Conservation (phyloP, 1,140 invertebrate species). For the Aradophagus sp. region DNA sequence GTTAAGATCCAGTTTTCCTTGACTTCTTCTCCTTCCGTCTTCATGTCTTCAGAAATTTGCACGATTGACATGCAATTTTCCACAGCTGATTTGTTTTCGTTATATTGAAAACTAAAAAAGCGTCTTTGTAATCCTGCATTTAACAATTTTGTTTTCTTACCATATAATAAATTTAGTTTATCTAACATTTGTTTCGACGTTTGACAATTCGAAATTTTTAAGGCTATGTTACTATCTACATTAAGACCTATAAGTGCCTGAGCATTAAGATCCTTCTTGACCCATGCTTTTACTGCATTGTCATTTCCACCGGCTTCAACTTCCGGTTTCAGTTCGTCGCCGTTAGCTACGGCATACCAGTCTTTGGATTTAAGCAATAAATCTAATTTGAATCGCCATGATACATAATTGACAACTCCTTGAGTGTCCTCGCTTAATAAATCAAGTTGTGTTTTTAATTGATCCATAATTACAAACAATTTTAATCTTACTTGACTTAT, state of each 20-base stretch:
- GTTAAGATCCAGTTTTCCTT: slow-evolving; percentile 3
- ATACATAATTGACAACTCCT: slow-evolving; percentile 38
- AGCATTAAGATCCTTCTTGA: slow-evolving; percentile 16
- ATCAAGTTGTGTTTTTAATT: slow-evolving; percentile 33
- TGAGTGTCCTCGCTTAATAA: slow-evolving; percentile 19
- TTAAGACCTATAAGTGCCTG: slow-evolving; percentile 18
- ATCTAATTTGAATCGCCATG: slow-evolving; percentile 46
- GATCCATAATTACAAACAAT: slow-evolving; percentile 20
- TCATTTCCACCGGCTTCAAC: background rate
- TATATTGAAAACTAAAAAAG: slow-evolving; percentile 45
- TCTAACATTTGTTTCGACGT: slow-evolving; percentile 29
- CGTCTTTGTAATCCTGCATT: slow-evolving; percentile 22
- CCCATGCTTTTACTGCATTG: slow-evolving; percentile 1
- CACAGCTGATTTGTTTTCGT: slow-evolving; percentile 37
- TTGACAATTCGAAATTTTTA: slow-evolving; percentile 26
- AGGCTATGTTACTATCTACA: slow-evolving; percentile 13
- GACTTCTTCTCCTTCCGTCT: background rate
- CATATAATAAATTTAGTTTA: slow-evolving; percentile 43
- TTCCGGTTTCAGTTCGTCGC: slow-evolving; percentile 5
- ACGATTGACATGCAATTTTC: slow-evolving; percentile 50
- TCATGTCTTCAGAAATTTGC: slow-evolving; percentile 17
- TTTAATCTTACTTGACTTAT: too few species aligned
- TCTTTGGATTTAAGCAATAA: slow-evolving; percentile 43
- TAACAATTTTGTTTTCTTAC: slow-evolving; percentile 33
- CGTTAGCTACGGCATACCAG: slow-evolving; percentile 22